These are phyloP conservation scores for Chloebia gouldiae DNA, from an alignment of 2,113 vertebrate species.

Conservation along the genomic window DNA sequence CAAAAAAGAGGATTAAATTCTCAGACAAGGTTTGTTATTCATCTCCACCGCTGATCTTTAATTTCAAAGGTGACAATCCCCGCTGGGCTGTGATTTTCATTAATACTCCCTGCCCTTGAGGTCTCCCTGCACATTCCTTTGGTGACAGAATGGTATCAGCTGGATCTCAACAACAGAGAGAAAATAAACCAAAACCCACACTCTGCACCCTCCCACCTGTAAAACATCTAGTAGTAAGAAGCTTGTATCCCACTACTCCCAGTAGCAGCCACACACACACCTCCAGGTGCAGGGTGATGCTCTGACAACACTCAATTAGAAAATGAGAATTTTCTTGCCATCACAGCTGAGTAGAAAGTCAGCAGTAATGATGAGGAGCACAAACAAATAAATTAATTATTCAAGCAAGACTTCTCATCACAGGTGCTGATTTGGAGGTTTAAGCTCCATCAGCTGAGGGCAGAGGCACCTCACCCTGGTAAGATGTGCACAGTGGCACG, in stretches of 20 bases:
- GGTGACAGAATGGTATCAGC: background rate
- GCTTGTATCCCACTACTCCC: background rate
- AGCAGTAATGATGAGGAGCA: background rate
- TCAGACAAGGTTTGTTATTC: background rate
- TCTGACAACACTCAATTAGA: background rate
- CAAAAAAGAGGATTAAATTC: background rate
- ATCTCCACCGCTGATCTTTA: background rate
- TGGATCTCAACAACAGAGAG: background rate
- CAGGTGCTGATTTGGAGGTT: background rate
- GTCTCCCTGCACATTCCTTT: background rate
- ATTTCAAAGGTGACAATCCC: constrained; percentile 17
- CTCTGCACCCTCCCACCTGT: background rate
- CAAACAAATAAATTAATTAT: constrained; percentile 3
- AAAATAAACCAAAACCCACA: background rate
- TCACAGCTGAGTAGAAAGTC: background rate
- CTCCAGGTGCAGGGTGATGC: background rate
- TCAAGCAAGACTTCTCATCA: background rate
- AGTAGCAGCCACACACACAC: background rate
- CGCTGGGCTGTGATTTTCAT: background rate
- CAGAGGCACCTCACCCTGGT: background rate
- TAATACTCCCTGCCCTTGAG: background rate
- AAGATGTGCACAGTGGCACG: background rate
- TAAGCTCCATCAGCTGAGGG: background rate
- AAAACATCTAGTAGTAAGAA: background rate
- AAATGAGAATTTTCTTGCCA: background rate